phyloP scores from a whole-genome alignment of 2,888 invertebrate genomes.

The Acleris holmiana region DNA sequence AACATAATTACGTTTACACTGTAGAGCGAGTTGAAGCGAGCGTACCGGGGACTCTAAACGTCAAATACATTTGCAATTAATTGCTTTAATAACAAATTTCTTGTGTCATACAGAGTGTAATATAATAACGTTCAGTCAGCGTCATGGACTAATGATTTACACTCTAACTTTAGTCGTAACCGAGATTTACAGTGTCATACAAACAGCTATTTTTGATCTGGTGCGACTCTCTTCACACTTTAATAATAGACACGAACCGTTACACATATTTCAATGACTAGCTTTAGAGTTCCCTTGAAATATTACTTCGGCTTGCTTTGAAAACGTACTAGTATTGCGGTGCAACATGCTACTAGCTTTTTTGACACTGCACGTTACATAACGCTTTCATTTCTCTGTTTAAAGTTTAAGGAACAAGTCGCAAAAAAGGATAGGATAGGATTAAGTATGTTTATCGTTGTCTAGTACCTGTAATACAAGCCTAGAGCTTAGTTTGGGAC shows the following conservation, averaged over 20 bases:
- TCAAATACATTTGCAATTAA: slow-evolving; percentile 56
- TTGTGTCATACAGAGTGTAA: slow-evolving; percentile 60
- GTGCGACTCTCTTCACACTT: slow-evolving; percentile 75
- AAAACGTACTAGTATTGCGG: neutral
- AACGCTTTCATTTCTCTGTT: too few species aligned
- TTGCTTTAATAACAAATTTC: slow-evolving; percentile 66
- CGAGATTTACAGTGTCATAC: slow-evolving; percentile 78
- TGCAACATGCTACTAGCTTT: too few species aligned
- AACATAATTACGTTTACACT: too few species aligned
- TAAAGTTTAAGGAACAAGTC: too few species aligned
- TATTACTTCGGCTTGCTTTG: slow-evolving; percentile 54
- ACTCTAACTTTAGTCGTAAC: slow-evolving; percentile 71
- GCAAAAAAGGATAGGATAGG: too few species aligned
- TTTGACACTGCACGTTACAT: too few species aligned
- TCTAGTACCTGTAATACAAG: too few species aligned
- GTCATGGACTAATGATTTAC: slow-evolving; percentile 70
- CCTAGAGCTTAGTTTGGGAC: too few species aligned
- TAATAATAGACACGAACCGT: slow-evolving; percentile 79
- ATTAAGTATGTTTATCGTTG: too few species aligned
- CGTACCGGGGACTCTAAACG: slow-evolving; percentile 15
- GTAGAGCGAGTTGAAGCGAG: neutral
- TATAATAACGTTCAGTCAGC: slow-evolving; percentile 73
- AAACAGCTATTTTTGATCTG: slow-evolving; percentile 73
- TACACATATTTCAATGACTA: slow-evolving; percentile 67
- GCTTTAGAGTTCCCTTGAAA: slow-evolving; percentile 65